Evolutionary conservation across 2,113 vertebrate genomes (phyloP).

Genomic region (Ceuthmochares aereus): DNA sequence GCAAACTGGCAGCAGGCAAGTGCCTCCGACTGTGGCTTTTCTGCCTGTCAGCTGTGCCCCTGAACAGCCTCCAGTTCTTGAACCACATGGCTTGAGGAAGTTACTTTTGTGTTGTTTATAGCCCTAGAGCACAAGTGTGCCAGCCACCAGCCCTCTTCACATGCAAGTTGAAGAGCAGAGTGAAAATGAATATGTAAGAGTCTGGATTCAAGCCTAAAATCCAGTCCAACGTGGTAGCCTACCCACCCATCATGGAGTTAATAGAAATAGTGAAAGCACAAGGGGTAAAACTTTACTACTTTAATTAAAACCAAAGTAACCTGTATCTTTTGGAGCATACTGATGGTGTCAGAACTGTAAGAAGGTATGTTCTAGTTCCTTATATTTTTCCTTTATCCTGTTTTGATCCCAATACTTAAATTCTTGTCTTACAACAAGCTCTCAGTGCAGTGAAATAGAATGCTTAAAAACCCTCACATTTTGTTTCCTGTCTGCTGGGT

Average conservation of each 20-base stretch:
- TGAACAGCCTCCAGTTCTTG: not conserved
- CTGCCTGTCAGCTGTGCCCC: not conserved
- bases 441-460: constrained; percentile 26
- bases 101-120: not conserved
- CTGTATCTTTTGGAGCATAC: not conserved
- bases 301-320: not conserved
- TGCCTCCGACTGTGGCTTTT: not conserved
- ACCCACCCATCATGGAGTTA: not conserved
- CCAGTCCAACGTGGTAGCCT: not conserved
- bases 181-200: not conserved
- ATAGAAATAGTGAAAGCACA: not conserved
- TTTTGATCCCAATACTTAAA: constrained; percentile 9
- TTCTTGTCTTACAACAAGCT: constrained; percentile 52
- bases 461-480: constrained; percentile 36
- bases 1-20: not conserved
- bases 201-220: not conserved
- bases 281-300: not conserved
- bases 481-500: constrained; percentile 64
- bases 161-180: not conserved
- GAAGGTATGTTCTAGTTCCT: not conserved
- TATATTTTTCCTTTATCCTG: not conserved
- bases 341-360: not conserved
- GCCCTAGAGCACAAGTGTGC: not conserved
- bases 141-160: not conserved
- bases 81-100: not conserved